Percentiles rank a stretch among this genome's conserved stretches.
Conservation (phyloP, 2,797 vertebrate genomes). For the Antrozous pallidus region DNA sequence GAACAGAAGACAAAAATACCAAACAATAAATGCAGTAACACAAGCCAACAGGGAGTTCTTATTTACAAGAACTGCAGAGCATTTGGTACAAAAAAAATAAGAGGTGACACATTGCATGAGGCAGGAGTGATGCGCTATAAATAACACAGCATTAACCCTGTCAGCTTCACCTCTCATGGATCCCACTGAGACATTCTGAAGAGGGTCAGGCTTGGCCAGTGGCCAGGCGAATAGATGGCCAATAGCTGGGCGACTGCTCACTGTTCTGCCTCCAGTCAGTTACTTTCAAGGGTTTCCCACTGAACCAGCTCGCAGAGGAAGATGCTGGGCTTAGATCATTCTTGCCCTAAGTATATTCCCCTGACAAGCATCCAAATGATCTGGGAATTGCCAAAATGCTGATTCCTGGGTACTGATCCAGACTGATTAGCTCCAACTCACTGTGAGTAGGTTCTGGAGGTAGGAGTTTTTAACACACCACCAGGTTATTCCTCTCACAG, state of each 20-base stretch:
- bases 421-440: not conserved
- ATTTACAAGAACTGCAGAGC: constrained; percentile 21
- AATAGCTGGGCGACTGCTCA: not conserved
- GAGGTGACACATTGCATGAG: not conserved
- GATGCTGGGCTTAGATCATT: not conserved
- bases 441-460: not conserved
- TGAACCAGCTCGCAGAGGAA: not conserved
- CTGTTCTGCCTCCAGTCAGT: not conserved
- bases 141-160: constrained; percentile 44
- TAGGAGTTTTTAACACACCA: not conserved
- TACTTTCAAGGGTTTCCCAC: not conserved
- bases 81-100: constrained; percentile 25
- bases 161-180: not conserved
- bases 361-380: not conserved
- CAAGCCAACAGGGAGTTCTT: constrained; percentile 50
- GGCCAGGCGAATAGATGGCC: not conserved
- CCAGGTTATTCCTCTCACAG: not conserved
- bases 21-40: constrained; percentile 38
- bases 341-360: not conserved
- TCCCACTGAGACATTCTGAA: not conserved
- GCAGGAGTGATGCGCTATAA: constrained; percentile 19
- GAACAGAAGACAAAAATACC: constrained; percentile 36
- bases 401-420: not conserved
- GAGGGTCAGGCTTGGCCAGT: not conserved
- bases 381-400: not conserved